A percentile compares a stretch with the other conserved stretches of the same genome.
phyloP scores from a whole-genome alignment of 2,888 invertebrate species.

The Morinoia aosen region DNA sequence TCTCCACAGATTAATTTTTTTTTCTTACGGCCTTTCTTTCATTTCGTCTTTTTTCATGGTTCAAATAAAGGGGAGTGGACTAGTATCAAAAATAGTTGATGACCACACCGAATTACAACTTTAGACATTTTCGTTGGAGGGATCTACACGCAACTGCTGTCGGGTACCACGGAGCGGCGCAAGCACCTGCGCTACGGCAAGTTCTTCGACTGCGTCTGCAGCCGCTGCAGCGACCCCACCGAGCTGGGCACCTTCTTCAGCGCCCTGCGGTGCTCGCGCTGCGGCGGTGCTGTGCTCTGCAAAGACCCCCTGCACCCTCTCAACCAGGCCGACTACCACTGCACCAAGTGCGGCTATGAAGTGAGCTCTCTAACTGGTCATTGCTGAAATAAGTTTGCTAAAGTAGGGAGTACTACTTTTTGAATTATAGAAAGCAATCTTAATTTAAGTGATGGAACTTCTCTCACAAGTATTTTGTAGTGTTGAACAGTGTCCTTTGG shows the following conservation, averaged over 20 bases:
- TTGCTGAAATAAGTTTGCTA: neutral
- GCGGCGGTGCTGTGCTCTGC: conserved; percentile 72
- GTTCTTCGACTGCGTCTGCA: conserved; percentile 84
- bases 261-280: conserved; percentile 81
- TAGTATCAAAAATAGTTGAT: too few species aligned
- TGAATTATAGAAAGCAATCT: neutral
- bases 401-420: neutral
- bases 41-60: too few species aligned
- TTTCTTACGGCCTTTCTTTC: too few species aligned
- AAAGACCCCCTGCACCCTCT: conserved; percentile 60
- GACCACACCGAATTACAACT: too few species aligned
- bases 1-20: too few species aligned
- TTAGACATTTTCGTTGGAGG: conserved; percentile 38
- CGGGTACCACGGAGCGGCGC: conserved; percentile 82
- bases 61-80: too few species aligned
- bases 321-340: conserved; percentile 65
- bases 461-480: neutral
- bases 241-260: conserved; percentile 86
- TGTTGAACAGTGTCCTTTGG: neutral
- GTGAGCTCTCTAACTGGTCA: conserved; percentile 42
- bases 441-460: too few species aligned
- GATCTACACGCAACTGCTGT: conserved; percentile 83
- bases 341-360: conserved; percentile 62
- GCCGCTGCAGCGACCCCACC: conserved; percentile 83
- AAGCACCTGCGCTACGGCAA: conserved; percentile 82